A percentile compares a stretch with the other conserved stretches of the same genome.
phyloP scores from a whole-genome alignment of 2,113 vertebrate species.

The Antennarius striatus region DNA sequence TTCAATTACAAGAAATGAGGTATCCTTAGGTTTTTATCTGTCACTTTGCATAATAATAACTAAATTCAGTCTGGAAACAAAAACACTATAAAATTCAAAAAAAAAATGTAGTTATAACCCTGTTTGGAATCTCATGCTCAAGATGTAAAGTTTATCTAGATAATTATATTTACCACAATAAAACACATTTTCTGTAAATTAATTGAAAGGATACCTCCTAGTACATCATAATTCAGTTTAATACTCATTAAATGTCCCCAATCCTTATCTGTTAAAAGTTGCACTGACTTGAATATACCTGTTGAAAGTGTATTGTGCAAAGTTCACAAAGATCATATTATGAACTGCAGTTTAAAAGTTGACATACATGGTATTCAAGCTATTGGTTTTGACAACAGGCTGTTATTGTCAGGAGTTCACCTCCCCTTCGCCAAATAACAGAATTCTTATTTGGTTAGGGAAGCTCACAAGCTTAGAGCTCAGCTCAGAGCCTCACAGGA shows the following conservation, averaged over 20 bases:
- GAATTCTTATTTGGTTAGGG: slow-evolving; percentile 61
- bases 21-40: too few species aligned
- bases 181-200: too few species aligned
- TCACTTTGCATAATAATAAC: too few species aligned
- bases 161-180: too few species aligned
- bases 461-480: slow-evolving; percentile 23
- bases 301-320: neutral
- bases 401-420: slow-evolving; percentile 46
- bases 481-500: slow-evolving; percentile 49
- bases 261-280: neutral
- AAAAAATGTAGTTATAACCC: too few species aligned
- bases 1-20: too few species aligned
- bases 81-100: too few species aligned
- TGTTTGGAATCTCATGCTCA: neutral
- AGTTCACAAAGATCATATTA: neutral
- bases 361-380: slow-evolving; percentile 18
- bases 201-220: too few species aligned
- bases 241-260: too few species aligned
- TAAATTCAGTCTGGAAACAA: too few species aligned
- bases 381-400: slow-evolving; percentile 42
- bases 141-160: neutral
- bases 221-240: too few species aligned
- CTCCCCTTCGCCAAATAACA: slow-evolving; percentile 45
- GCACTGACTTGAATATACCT: neutral
- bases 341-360: neutral